phyloP scores from a whole-genome alignment of 2,888 invertebrate species.

The Steromphala cineraria region DNA sequence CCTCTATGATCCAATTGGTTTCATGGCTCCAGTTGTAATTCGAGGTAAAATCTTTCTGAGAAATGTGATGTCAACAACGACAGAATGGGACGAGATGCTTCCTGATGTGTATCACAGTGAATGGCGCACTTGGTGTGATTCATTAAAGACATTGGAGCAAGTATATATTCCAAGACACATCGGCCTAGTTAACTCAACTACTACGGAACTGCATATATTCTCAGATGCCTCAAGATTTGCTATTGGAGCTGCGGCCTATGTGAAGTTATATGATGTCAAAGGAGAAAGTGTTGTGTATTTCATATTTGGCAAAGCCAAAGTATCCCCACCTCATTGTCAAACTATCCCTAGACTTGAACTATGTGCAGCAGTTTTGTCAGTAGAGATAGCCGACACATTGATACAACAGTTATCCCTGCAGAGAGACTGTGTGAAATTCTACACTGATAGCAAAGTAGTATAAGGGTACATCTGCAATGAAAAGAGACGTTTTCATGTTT shows the following conservation, averaged over 20 bases:
- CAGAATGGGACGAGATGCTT: conserved; percentile 1
- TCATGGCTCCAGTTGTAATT: conserved; percentile 22
- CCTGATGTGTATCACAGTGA: not conserved
- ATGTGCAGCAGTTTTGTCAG: conserved; percentile 34
- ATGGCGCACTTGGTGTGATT: conserved; percentile 21
- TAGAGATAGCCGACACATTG: conserved; percentile 19
- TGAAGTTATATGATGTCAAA: not conserved
- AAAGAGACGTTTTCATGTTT: conserved; percentile 29
- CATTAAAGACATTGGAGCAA: conserved; percentile 12
- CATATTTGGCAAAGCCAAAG: conserved; percentile 3
- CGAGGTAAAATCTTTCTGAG: conserved; percentile 22
- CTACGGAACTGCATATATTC: conserved; percentile 30
- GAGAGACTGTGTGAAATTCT: conserved; percentile 13
- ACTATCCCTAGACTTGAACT: conserved; percentile 36
- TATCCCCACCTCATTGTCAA: conserved; percentile 24
- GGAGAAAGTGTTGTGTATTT: not conserved
- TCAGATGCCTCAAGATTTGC: conserved; percentile 34
- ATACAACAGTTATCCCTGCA: not conserved
- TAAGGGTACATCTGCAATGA: conserved; percentile 35
- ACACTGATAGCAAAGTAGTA: conserved; percentile 36
- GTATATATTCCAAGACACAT: conserved; percentile 21
- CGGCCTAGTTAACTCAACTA: not conserved
- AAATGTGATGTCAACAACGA: not conserved
- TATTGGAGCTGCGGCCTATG: conserved; percentile 27
- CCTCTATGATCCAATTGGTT: conserved; percentile 30